phyloP scores from a whole-genome alignment of 2,113 vertebrate species.

The Penelope pileata region DNA sequence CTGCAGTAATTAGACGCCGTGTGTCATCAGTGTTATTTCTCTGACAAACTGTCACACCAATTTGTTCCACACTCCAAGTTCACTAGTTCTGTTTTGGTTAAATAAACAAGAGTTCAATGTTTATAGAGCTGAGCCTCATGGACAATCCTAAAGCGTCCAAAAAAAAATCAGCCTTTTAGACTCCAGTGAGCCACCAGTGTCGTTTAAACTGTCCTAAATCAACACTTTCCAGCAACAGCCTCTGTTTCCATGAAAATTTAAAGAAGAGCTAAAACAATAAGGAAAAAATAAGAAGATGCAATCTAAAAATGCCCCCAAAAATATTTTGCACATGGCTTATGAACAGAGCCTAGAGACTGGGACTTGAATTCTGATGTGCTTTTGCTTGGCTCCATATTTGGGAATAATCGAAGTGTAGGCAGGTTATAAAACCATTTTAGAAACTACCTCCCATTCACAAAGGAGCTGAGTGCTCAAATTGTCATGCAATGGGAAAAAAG shows the following conservation, averaged over 20 bases:
- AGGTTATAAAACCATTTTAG: not conserved
- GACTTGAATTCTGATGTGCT: not conserved
- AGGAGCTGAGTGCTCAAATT: not conserved
- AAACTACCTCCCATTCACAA: not conserved
- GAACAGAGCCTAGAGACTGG: not conserved
- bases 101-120: not conserved
- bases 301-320: not conserved
- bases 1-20: slow-evolving; percentile 36
- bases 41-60: not conserved
- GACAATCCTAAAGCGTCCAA: not conserved
- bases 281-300: not conserved
- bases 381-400: not conserved
- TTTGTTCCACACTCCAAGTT: not conserved
- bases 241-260: not conserved
- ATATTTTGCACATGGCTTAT: not conserved
- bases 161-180: not conserved
- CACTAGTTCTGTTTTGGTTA: slow-evolving; percentile 2
- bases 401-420: not conserved
- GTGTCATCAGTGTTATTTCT: slow-evolving; percentile 37
- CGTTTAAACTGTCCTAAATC: not conserved
- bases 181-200: not conserved
- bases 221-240: not conserved
- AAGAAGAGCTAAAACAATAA: not conserved
- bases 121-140: not conserved
- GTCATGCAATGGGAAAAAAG: not conserved